phyloP scores from a whole-genome alignment of 2,888 invertebrate genomes.

The Cartodere bifasciata region DNA sequence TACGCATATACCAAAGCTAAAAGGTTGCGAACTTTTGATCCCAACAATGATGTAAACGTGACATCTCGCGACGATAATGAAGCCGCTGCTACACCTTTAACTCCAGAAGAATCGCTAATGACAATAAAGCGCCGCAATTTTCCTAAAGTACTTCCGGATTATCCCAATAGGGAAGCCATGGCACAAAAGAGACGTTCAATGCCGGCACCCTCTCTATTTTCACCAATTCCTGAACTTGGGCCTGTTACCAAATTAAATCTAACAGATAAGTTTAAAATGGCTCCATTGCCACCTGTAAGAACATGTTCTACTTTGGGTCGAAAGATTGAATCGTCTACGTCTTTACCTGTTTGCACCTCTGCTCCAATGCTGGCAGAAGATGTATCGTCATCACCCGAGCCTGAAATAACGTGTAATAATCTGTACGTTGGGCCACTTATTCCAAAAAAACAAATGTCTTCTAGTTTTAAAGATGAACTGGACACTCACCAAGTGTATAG shows the following conservation, averaged over 20 bases:
- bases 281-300: conserved; percentile 64
- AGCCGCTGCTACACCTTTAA: conserved; percentile 35
- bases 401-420: conserved; percentile 40
- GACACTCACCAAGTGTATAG: conserved; percentile 10
- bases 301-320: conserved; percentile 55
- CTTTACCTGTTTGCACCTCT: conserved; percentile 34
- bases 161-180: conserved; percentile 36
- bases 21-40: conserved; percentile 35
- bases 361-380: conserved; percentile 39
- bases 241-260: not conserved
- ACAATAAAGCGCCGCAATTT: conserved; percentile 67
- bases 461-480: conserved; percentile 11
- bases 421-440: conserved; percentile 43
- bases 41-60: conserved; percentile 52
- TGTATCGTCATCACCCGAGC: conserved; percentile 35
- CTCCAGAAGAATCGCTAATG: conserved; percentile 57
- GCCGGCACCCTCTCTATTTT: conserved; percentile 39
- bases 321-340: conserved; percentile 25
- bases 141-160: conserved; percentile 77
- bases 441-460: conserved; percentile 29
- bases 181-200: conserved; percentile 47
- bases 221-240: conserved; percentile 25
- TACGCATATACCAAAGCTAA: conserved; percentile 18
- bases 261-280: conserved; percentile 32
- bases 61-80: conserved; percentile 52